Conservation (phyloP, 1,140 invertebrate species). For the Andrena cerasifolii region DNA sequence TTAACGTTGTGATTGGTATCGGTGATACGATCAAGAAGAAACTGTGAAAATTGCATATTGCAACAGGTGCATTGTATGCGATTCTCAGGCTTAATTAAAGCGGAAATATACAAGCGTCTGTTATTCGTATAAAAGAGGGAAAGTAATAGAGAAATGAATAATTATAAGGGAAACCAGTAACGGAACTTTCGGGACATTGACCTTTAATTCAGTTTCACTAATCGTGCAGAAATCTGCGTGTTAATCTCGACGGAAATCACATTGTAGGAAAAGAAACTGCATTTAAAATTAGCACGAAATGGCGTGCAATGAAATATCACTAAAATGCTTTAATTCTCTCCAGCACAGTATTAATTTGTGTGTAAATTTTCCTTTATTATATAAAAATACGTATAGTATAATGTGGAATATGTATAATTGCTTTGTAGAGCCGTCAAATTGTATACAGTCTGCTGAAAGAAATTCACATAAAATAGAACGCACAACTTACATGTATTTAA, state of each 20-base stretch:
- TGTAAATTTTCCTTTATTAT: too few species aligned
- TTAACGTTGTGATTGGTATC: background rate
- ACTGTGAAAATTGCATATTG: background rate
- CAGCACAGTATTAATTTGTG: too few species aligned
- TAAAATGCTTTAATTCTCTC: too few species aligned
- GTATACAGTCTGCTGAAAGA: too few species aligned
- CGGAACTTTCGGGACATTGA: background rate
- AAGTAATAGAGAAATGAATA: background rate
- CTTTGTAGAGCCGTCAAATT: too few species aligned
- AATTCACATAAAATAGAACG: too few species aligned
- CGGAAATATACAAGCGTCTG: background rate
- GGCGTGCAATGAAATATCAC: too few species aligned
- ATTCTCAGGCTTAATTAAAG: background rate
- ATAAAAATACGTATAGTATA: too few species aligned
- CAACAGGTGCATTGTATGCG: conserved; percentile 3
- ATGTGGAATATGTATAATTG: too few species aligned
- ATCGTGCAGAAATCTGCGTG: background rate
- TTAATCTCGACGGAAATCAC: background rate
- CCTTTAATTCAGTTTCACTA: background rate
- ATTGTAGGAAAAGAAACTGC: background rate
- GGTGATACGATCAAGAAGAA: background rate
- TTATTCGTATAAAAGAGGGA: conserved; percentile 2
- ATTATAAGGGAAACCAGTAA: background rate
- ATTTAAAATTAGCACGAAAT: too few species aligned
- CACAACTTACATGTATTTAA: too few species aligned